Base-by-base conservation (phyloP, 2,113 vertebrate species). In the Guaruba guarouba region DNA sequence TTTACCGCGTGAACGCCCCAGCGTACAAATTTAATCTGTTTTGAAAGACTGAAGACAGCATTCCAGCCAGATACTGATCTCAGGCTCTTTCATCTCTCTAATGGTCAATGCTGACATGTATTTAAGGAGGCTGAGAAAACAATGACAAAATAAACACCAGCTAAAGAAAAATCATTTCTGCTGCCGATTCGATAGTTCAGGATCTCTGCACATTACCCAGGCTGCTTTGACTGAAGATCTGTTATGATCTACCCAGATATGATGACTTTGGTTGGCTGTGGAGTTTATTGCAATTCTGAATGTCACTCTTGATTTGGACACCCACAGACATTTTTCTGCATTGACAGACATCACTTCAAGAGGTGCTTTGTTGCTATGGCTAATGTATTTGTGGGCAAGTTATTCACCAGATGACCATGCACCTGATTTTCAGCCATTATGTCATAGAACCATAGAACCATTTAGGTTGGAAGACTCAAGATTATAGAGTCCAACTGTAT, bases 141-240 rank as follows among this genome's bases (percentile, higher is more conserved):
- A 92, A 93, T 92, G 91, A 96, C 92, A 93, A 90, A 95, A 94
- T 86, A 95, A 96, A 93, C 92, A 70, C 86, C 11, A 24, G 68
- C 61, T 86, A 71, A 95, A 97, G 80, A 91, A 95, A 96, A 96
- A 95, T 97, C 0, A 63, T 86, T 91, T 94, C 81, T 91, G 73
- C 73, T 6, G 1, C 57, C 0, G 1, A 39, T 88, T 29, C 23
- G 49, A 93, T 66, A 88, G 46, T 73, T 97, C 83, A 84, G 82
- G 83, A 78, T 92, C 94, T 78, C 76, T 88, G 51, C 76, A 59
- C 88, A 12, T 83, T 80, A 37, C 54, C 0, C 4, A 76, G 48
- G 20, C 67, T 1, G 6, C 41, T 59, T 28, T 61, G 82, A 69
- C 51, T 90, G 37, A 43, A 14, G 29, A 43, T 29, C 49, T 59